Conservation (phyloP, 1,140 invertebrate genomes). For the Drosophila kikkawai region DNA sequence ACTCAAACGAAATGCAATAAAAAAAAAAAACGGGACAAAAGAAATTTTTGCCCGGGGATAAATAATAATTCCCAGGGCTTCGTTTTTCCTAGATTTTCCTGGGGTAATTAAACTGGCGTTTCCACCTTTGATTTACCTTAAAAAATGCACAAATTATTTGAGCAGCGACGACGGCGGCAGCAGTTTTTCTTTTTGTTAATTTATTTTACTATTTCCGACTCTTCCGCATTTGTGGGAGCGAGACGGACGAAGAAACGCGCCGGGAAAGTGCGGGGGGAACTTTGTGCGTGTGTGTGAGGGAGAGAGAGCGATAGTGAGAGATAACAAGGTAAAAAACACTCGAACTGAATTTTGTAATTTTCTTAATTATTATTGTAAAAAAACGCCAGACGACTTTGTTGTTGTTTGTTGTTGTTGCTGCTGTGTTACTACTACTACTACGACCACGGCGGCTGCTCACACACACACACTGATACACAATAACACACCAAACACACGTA, state of each 20-base stretch:
- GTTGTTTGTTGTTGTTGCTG: constrained; percentile 20
- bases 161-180: constrained; percentile 32
- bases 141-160: constrained; percentile 58
- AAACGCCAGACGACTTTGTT: constrained; percentile 43
- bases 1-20: constrained; percentile 43
- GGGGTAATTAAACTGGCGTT: constrained; percentile 40
- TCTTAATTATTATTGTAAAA: constrained; percentile 43
- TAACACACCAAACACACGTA: constrained; percentile 40
- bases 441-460: constrained; percentile 29
- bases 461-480: constrained; percentile 31
- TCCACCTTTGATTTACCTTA: constrained; percentile 57
- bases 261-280: constrained; percentile 28
- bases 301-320: constrained; percentile 24
- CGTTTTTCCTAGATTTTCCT: constrained; percentile 29
- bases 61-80: constrained; percentile 52
- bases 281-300: constrained; percentile 38
- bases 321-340: constrained; percentile 34
- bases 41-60: constrained; percentile 36
- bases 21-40: constrained; percentile 40
- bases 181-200: constrained; percentile 45
- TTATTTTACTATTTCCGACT: constrained; percentile 36
- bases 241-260: constrained; percentile 27
- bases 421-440: constrained; percentile 27
- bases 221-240: constrained; percentile 60
- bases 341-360: constrained; percentile 45